Evolutionary conservation across 37 sponge, comb jelly and placozoan genomes (phyloP).

Genomic region (Tethya wilhelma): DNA sequence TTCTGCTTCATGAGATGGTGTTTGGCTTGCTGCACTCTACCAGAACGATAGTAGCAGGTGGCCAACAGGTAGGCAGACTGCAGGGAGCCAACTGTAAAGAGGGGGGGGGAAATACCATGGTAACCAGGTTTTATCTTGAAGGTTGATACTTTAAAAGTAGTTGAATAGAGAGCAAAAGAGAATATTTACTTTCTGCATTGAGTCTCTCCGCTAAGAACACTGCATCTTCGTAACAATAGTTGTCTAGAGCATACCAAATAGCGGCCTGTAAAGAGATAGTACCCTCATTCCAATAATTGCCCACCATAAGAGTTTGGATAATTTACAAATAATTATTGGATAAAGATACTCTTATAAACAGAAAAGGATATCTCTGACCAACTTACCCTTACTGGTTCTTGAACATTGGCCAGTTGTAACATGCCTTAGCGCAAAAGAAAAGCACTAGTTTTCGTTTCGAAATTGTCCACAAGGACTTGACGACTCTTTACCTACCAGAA

Average conservation of each 20-base stretch:
- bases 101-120: background rate
- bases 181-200: conserved; percentile 78
- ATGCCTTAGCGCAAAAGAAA: background rate
- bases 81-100: conserved; percentile 39
- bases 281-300: too few relatives aligned
- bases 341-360: too few relatives aligned
- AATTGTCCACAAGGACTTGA: too few relatives aligned
- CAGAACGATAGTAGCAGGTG: conserved; percentile 85
- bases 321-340: too few relatives aligned
- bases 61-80: conserved; percentile 81
- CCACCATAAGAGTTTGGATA: too few relatives aligned
- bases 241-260: conserved; percentile 81
- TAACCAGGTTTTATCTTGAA: background rate
- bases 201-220: conserved; percentile 91
- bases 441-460: too few relatives aligned
- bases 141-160: background rate
- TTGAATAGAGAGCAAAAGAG: background rate
- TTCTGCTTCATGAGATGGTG: conserved; percentile 63
- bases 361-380: too few relatives aligned
- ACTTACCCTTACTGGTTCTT: conserved; percentile 46
- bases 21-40: conserved; percentile 66
- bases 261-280: conserved; percentile 60
- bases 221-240: conserved; percentile 85
- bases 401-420: conserved; percentile 18
- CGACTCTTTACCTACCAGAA: too few relatives aligned